Percentiles rank a stretch among this genome's conserved stretches.
Conservation (phyloP, 35 echinoderm and acorn worm species). For the Hemicentrotus pulcherrimus region DNA sequence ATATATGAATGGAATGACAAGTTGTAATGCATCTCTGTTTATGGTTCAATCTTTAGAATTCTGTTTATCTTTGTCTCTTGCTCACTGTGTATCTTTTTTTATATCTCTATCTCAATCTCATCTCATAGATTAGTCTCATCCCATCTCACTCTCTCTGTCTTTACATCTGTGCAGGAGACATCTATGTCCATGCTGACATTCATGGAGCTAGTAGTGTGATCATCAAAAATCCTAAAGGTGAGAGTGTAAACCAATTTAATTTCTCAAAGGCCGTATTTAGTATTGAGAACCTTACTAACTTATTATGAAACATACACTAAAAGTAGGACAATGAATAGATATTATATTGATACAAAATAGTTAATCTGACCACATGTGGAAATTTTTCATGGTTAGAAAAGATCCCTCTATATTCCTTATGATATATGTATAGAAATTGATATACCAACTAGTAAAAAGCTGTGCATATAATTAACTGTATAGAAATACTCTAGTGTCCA, state of each 20-base stretch:
- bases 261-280: not conserved
- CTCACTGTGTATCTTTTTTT: not conserved
- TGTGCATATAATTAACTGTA: not conserved
- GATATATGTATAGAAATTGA: not conserved
- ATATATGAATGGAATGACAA: not conserved
- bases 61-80: not conserved
- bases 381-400: not conserved
- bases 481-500: too few relatives aligned
- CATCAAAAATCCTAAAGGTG: slow-evolving; percentile 88
- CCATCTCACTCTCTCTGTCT: not conserved
- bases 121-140: not conserved
- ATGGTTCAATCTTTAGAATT: not conserved
- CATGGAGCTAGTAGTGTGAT: slow-evolving; percentile 98
- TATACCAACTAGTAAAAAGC: not conserved
- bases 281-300: too few relatives aligned
- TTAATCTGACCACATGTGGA: not conserved
- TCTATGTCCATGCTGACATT: slow-evolving; percentile 96
- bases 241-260: not conserved
- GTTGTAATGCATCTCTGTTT: too few relatives aligned
- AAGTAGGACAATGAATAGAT: not conserved
- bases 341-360: not conserved
- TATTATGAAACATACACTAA: too few relatives aligned
- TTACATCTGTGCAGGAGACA: slow-evolving; percentile 53
- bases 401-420: not conserved
- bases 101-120: not conserved